These are phyloP conservation scores for Aphidius gifuensis DNA, from an alignment of 1,140 invertebrate genomes.

Conservation along the genomic window DNA sequence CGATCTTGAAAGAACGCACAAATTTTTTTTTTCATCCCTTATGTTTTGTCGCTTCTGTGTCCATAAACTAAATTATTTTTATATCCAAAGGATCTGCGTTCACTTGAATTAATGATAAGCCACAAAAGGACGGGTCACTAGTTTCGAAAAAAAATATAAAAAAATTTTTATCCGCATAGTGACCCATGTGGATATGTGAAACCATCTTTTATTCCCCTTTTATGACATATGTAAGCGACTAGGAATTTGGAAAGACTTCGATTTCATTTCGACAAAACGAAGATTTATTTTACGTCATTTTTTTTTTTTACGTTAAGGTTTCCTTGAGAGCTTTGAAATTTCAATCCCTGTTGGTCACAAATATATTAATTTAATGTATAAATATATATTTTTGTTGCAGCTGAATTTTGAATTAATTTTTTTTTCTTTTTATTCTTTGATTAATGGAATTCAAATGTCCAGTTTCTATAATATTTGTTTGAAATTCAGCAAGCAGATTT, in stretches of 20 bases:
- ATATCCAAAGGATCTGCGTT: slow-evolving; percentile 45
- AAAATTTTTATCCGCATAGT: too few species aligned
- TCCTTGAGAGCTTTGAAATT: not conserved
- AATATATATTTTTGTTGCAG: too few species aligned
- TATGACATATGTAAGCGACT: slow-evolving; percentile 23
- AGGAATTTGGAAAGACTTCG: slow-evolving; percentile 18
- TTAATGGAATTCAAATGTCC: too few species aligned
- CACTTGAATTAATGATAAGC: slow-evolving; percentile 48
- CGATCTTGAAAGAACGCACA: not conserved
- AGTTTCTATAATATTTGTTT: too few species aligned
- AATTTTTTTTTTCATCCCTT: slow-evolving; percentile 2
- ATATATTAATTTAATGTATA: too few species aligned
- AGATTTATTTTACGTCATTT: slow-evolving; percentile 12
- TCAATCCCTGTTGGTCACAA: too few species aligned
- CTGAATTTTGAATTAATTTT: too few species aligned
- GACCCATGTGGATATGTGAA: too few species aligned
- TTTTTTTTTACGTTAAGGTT: too few species aligned
- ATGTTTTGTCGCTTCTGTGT: slow-evolving; percentile 42
- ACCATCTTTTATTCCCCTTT: not conserved
- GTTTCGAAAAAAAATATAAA: slow-evolving; percentile 13
- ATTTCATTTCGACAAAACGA: not conserved
- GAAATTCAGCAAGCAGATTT: too few species aligned
- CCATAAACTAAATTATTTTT: slow-evolving; percentile 53
- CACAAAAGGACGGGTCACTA: slow-evolving; percentile 30
- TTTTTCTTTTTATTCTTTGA: too few species aligned